phyloP scores from a whole-genome alignment of 2,113 vertebrate genomes.

The Helogale parvula region DNA sequence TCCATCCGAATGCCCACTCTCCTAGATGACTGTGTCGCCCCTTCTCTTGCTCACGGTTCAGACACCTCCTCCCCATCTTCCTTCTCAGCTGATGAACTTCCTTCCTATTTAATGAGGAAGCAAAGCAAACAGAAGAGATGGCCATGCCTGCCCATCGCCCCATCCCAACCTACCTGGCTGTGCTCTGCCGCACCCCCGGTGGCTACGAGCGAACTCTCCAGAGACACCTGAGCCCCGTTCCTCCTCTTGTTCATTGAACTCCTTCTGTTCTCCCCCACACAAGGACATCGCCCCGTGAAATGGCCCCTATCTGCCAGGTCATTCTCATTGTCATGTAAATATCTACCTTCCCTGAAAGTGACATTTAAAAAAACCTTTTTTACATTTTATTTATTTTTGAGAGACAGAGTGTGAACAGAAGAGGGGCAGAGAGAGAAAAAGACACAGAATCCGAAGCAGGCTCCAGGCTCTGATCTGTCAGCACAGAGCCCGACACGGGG shows the following conservation, averaged over 20 bases:
- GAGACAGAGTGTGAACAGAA: no score
- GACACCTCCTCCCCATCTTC: background rate
- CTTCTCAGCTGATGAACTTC: background rate
- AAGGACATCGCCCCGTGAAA: background rate
- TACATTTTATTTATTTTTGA: no score
- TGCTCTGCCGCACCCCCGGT: background rate
- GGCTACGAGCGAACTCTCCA: background rate
- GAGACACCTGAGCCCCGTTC: background rate
- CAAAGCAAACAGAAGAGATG: background rate
- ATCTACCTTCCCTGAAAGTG: background rate
- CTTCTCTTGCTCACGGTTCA: no score
- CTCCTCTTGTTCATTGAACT: background rate
- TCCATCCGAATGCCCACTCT: background rate
- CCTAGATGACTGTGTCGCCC: background rate
- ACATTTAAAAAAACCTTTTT: no score
- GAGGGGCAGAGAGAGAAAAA: no score
- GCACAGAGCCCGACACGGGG: no score
- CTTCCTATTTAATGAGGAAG: background rate
- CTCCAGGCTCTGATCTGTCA: no score
- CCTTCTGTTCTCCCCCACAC: background rate
- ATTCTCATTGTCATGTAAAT: background rate
- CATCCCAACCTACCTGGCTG: accelerated
- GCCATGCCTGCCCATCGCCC: background rate
- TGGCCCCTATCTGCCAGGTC: background rate
- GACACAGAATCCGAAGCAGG: no score